phyloP scores from a whole-genome alignment of 2,888 invertebrate genomes.

The Drosophila rubida region DNA sequence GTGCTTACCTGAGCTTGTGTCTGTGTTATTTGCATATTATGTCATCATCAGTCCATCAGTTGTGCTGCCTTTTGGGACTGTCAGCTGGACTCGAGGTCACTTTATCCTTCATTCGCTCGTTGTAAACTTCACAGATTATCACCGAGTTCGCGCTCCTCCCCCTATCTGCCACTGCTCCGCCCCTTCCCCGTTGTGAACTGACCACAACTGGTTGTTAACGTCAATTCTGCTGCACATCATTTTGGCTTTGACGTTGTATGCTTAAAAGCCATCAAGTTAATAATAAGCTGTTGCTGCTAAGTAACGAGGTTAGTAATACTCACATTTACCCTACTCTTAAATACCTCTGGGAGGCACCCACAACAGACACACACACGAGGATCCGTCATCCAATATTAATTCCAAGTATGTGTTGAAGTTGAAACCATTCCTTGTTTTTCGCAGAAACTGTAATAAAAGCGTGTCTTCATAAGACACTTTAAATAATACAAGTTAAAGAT shows the following conservation, averaged over 20 bases:
- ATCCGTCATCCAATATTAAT: neutral
- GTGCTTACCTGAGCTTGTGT: slow-evolving; percentile 25
- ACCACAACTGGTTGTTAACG: slow-evolving; percentile 63
- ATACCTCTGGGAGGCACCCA: slow-evolving; percentile 39
- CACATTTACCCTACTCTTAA: slow-evolving; percentile 46
- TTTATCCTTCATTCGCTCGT: slow-evolving; percentile 34
- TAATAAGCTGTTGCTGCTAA: slow-evolving; percentile 57
- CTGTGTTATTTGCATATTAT: slow-evolving; percentile 79
- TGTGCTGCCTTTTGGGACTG: slow-evolving; percentile 68
- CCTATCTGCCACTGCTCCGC: neutral
- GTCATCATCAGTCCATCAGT: slow-evolving; percentile 77
- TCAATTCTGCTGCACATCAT: slow-evolving; percentile 54
- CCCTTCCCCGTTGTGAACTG: slow-evolving; percentile 10
- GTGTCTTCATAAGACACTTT: neutral
- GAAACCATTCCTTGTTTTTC: neutral
- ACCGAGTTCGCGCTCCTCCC: slow-evolving; percentile 19
- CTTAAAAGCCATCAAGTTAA: slow-evolving; percentile 56
- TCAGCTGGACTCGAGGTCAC: slow-evolving; percentile 51
- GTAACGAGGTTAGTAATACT: slow-evolving; percentile 70
- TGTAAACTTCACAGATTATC: slow-evolving; percentile 76
- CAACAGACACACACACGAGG: neutral
- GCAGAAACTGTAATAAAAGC: neutral
- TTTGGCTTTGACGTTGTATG: slow-evolving; percentile 22
- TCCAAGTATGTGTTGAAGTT: slow-evolving; percentile 24
- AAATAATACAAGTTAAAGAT: too few relatives aligned